phyloP scores from a whole-genome alignment of 2,113 vertebrate species.

The Halcyon malimbica region DNA sequence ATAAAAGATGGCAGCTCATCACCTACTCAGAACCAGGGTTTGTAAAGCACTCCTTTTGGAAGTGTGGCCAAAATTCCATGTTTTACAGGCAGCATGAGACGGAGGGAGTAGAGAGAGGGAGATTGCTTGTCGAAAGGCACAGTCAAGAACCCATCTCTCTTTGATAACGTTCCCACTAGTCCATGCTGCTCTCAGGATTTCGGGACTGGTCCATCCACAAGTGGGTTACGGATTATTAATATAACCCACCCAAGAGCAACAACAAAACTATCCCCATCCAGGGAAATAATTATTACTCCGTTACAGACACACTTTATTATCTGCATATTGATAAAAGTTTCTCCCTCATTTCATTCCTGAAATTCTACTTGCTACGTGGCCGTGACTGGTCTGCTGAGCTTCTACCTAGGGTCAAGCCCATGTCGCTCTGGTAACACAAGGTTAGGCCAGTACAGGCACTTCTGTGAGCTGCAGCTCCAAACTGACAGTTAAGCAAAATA shows the following conservation, averaged over 20 bases:
- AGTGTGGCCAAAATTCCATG: accelerated
- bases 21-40: neutral
- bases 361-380: neutral
- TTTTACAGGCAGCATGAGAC: neutral
- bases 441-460: neutral
- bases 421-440: neutral
- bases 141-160: neutral
- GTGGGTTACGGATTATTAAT: neutral
- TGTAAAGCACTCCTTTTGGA: neutral
- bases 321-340: neutral
- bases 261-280: neutral
- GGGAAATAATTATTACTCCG: neutral
- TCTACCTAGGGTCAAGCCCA: neutral
- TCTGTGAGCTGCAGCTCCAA: slow-evolving; percentile 13
- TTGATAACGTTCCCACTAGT: neutral
- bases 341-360: neutral
- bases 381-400: neutral
- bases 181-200: neutral
- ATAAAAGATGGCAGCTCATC: neutral
- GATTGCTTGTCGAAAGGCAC: neutral
- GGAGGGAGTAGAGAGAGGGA: neutral
- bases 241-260: neutral
- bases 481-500: slow-evolving; percentile 32
- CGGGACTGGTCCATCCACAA: neutral
- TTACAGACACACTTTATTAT: accelerated